Percentiles rank a stretch among this genome's conserved stretches.
phyloP scores from a whole-genome alignment of 2,797 vertebrate species.

The Tokudaia tokunoshimensis region DNA sequence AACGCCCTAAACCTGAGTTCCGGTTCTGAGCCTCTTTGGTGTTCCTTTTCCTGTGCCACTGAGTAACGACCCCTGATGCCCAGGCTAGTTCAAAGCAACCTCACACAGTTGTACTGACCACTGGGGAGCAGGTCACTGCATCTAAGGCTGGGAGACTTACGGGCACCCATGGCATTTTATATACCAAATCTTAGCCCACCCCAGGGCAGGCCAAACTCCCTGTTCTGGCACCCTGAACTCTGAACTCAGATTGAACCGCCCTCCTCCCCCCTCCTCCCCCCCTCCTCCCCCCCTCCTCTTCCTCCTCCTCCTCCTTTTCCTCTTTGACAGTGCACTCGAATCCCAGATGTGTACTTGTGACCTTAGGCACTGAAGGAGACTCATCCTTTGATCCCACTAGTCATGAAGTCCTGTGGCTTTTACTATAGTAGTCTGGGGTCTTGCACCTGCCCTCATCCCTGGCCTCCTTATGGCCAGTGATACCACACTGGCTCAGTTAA shows the following conservation, averaged over 20 bases:
- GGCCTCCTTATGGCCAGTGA: not conserved
- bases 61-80: not conserved
- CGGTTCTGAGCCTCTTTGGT: fast-evolving
- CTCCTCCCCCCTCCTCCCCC: fast-evolving
- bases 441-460: not conserved
- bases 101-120: fast-evolving
- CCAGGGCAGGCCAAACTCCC: not conserved
- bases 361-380: not conserved
- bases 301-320: not conserved
- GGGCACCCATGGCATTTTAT: not conserved
- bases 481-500: not conserved
- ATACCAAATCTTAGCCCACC: not conserved
- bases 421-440: not conserved
- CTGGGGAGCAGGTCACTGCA: not conserved
- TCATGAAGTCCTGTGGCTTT: not conserved
- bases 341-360: not conserved
- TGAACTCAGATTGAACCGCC: not conserved
- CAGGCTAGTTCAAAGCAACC: not conserved
- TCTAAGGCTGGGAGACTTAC: not conserved
- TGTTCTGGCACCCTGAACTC: not conserved
- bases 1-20: not conserved
- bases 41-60: not conserved
- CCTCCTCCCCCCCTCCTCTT: no score
- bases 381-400: not conserved
- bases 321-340: fast-evolving